Evolutionary conservation across 2,797 vertebrate genomes (phyloP).

Genomic region (Gymnopithys bicolor): DNA sequence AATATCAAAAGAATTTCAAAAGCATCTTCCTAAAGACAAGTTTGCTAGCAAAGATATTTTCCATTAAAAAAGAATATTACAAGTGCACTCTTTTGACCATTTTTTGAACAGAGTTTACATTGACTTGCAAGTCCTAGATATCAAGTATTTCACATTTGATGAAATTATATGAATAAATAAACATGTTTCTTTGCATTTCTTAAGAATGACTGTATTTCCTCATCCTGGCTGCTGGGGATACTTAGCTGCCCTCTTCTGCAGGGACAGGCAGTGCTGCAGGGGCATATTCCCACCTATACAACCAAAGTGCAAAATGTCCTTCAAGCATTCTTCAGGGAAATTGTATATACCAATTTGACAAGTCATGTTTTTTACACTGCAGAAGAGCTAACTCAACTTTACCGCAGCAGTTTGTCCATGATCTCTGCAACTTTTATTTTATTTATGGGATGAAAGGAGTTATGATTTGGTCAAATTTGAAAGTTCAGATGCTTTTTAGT

Average conservation of each 20-base stretch:
- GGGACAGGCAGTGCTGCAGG: not conserved
- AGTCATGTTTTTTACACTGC: not conserved
- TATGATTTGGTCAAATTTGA: not conserved
- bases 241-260: not conserved
- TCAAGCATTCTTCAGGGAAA: not conserved
- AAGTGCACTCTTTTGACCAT: not conserved
- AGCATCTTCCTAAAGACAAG: not conserved
- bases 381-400: not conserved
- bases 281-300: not conserved
- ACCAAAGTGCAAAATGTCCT: not conserved
- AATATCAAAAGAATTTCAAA: not conserved
- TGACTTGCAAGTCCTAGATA: not conserved
- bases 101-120: not conserved
- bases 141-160: not conserved
- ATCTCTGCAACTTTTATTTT: slow-evolving; percentile 3
- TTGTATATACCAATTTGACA: not conserved
- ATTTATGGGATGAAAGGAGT: not conserved
- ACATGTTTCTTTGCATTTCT: not conserved
- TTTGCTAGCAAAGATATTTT: not conserved
- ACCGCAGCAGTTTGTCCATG: not conserved
- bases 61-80: not conserved
- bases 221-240: not conserved
- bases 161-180: not conserved
- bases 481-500: not conserved
- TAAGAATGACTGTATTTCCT: not conserved